Conservation (phyloP, 2,797 vertebrate genomes). For the Chanos chanos region DNA sequence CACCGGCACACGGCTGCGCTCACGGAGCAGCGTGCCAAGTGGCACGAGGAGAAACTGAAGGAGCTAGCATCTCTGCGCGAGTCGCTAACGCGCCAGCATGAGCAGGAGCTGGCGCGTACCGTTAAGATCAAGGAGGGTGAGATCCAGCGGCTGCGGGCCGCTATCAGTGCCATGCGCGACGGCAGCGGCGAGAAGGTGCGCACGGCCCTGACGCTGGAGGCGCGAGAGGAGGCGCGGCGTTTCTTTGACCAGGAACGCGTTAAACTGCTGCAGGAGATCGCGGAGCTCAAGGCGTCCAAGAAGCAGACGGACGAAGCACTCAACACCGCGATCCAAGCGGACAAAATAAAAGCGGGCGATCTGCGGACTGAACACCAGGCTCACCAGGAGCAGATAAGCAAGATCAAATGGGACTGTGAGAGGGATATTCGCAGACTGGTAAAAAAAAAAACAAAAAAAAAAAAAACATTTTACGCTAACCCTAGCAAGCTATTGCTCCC, state of each 20-base stretch:
- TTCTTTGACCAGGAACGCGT: slow-evolving; percentile 95
- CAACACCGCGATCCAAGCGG: slow-evolving; percentile 92
- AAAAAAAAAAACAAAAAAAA: too few species aligned
- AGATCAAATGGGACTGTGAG: slow-evolving; percentile 98
- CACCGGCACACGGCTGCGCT: slow-evolving; percentile 92
- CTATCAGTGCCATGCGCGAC: slow-evolving; percentile 84
- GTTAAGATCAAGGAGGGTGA: slow-evolving; percentile 94
- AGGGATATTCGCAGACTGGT: slow-evolving; percentile 94
- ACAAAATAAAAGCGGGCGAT: slow-evolving; percentile 98
- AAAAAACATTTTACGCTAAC: too few species aligned
- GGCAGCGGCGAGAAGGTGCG: slow-evolving; percentile 93
- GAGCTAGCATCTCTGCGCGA: slow-evolving; percentile 92
- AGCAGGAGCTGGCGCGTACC: slow-evolving; percentile 89
- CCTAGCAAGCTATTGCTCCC: too few species aligned
- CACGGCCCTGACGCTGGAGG: slow-evolving; percentile 89
- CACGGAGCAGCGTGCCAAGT: slow-evolving; percentile 92
- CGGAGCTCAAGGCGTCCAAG: slow-evolving; percentile 86
- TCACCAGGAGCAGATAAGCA: slow-evolving; percentile 95
- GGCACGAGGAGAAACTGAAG: slow-evolving; percentile 97
- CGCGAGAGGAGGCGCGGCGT: slow-evolving; percentile 93
- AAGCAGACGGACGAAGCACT: slow-evolving; percentile 96
- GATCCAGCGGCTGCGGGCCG: slow-evolving; percentile 90
- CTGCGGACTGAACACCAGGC: slow-evolving; percentile 93
- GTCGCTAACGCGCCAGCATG: slow-evolving; percentile 91
- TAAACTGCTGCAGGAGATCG: slow-evolving; percentile 92